phyloP scores from a whole-genome alignment of 2,888 invertebrate genomes.

The Bellardia bayeri region DNA sequence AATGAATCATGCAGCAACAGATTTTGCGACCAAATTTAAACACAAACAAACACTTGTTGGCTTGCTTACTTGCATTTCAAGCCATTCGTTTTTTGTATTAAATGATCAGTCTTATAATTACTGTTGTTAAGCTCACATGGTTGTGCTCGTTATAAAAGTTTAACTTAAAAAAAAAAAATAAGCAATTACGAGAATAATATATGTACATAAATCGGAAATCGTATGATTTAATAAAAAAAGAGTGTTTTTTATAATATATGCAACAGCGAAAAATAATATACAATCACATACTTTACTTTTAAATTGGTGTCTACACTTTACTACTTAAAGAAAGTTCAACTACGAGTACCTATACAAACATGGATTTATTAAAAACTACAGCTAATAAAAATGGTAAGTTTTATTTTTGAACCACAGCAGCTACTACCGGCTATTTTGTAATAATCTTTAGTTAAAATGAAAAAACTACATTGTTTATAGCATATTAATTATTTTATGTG shows the following conservation, averaged over 20 bases:
- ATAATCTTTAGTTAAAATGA: slow-evolving; percentile 4
- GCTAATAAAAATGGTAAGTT: slow-evolving; percentile 49
- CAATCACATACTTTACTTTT: too few relatives aligned
- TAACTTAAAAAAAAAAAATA: slow-evolving; percentile 11
- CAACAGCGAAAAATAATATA: too few relatives aligned
- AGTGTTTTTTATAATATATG: neutral
- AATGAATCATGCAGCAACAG: slow-evolving; percentile 16
- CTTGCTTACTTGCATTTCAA: neutral
- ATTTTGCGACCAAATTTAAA: neutral
- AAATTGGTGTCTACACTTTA: too few relatives aligned
- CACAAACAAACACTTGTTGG: neutral
- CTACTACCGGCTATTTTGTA: slow-evolving; percentile 28
- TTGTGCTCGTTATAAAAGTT: neutral
- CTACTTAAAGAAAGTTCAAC: neutral
- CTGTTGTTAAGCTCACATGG: slow-evolving; percentile 55
- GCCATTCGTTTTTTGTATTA: neutral
- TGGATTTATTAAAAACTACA: slow-evolving; percentile 38
- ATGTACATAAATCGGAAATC: slow-evolving; percentile 19
- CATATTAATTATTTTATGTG: neutral
- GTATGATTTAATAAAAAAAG: slow-evolving; percentile 27
- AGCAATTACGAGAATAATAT: slow-evolving; percentile 7
- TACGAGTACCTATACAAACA: neutral
- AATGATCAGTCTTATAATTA: slow-evolving; percentile 65
- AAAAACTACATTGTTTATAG: neutral
- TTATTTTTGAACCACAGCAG: slow-evolving; percentile 1